These are phyloP conservation scores for Rapana venosa DNA, from an alignment of 2,888 invertebrate species.

Conservation along the genomic window DNA sequence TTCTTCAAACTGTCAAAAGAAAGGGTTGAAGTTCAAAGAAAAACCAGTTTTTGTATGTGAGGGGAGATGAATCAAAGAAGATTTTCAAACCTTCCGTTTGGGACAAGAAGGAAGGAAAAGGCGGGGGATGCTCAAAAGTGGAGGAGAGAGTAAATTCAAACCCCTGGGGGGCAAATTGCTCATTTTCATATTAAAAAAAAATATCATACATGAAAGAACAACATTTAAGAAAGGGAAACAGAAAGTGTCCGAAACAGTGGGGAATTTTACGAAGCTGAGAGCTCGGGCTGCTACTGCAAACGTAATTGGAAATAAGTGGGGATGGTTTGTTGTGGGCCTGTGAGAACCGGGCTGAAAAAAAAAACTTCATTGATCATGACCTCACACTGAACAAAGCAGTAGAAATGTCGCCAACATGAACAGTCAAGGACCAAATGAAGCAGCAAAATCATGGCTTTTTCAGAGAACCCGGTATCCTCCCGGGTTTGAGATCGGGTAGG, in stretches of 20 bases:
- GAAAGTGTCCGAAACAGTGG: neutral
- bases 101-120: too few relatives aligned
- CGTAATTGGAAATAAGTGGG: neutral
- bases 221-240: neutral
- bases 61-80: too few relatives aligned
- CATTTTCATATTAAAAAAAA: neutral
- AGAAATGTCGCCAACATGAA: neutral
- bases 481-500: neutral
- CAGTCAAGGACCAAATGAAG: constrained; percentile 1
- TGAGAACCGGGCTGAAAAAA: neutral
- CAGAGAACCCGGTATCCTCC: neutral
- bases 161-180: neutral
- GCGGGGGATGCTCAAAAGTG: too few relatives aligned
- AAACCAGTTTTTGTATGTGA: too few relatives aligned
- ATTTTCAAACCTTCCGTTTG: too few relatives aligned
- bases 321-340: neutral
- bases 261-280: neutral
- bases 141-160: neutral
- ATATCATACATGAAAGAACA: neutral
- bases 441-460: neutral
- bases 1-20: too few relatives aligned
- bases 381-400: neutral
- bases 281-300: neutral
- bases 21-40: too few relatives aligned
- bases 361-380: neutral